A percentile compares a stretch with the other conserved stretches of the same genome.
Evolutionary conservation across 2,797 vertebrate genomes (phyloP).

Genomic region (Poecilia gillii): DNA sequence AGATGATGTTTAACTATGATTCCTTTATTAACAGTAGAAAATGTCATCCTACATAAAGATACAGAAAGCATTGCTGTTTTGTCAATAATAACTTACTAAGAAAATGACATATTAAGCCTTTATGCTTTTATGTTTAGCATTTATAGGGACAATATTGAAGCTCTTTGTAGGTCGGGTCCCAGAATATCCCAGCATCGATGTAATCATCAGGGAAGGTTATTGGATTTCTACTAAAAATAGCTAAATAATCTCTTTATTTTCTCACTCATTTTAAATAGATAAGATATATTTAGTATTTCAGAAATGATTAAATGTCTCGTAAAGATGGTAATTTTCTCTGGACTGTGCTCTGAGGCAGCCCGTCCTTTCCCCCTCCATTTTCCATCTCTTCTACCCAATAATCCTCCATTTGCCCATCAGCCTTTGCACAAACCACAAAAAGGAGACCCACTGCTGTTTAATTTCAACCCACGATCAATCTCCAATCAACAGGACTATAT

Average conservation of each 20-base stretch:
- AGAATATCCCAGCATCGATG: background rate
- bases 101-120: background rate
- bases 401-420: constrained; percentile 50
- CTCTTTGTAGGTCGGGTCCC: background rate
- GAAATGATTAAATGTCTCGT: constrained; percentile 10
- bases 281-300: constrained; percentile 13
- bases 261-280: constrained; percentile 22
- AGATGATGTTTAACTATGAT: background rate
- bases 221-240: background rate
- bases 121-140: background rate
- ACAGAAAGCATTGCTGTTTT: background rate
- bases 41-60: background rate
- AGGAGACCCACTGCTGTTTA: constrained; percentile 59
- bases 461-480: constrained; percentile 77
- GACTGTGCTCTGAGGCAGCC: constrained; percentile 7
- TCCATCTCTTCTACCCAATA: constrained; percentile 23
- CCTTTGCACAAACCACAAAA: constrained; percentile 60
- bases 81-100: background rate
- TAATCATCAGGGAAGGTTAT: constrained; percentile 4
- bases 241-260: constrained; percentile 11
- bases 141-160: background rate
- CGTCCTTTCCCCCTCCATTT: background rate
- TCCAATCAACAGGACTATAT: constrained; percentile 71
- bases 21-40: background rate
- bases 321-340: constrained; percentile 36